Base-by-base conservation (phyloP, 2,797 vertebrate genomes). In the Triplophysa bombifrons region DNA sequence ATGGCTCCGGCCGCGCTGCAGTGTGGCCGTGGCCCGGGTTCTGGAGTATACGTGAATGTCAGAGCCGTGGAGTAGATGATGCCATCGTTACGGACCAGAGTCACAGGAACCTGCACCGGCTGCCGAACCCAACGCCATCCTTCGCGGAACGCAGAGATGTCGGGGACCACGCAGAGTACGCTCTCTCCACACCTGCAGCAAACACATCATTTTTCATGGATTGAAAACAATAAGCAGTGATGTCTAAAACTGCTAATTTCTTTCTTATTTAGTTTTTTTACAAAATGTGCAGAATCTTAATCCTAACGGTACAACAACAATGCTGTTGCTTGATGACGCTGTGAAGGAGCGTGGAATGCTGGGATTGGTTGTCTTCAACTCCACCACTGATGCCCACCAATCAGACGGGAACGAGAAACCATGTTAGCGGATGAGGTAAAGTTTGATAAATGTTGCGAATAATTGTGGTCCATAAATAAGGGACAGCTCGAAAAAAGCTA, bases 121-220 rank as follows among this genome's bases (percentile, higher is more conserved):
- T 99, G 98, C 44, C 96, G 94, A 80, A 99, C 98, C 98, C 97
- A 98, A 78, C 96, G 93, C 98, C 98, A 99, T 0, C 97, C 98
- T 92, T 99, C 96, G 89, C 96, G 95, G 94, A 99, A 99, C 44
- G 97, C 96, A 41, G 98, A 99, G 90, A 99, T 99, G 89, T 99
- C 98, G 12, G 98, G 97, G 88, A 99, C 98, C 60, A 99, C 97
- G 50, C 98, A 99, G 5, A 99, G 93, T 91, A 99, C 95, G 80
- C 96, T 99, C 90, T 99, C 98, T 1, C 97, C 97, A 19, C 98
- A 99, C 82, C 98, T 99, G 87, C 46, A 66, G 17, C 56, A 58
- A 58, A 76, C 9, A 77, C 10, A 13, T 27, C 0, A 5, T 44
- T 60, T n/a, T n/a, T 14, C 13, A 4, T 19, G 44, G 20, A 2